Evolutionary conservation across 1,140 invertebrate species (phyloP).

Genomic region (Caenorhabditis inopinata): DNA sequence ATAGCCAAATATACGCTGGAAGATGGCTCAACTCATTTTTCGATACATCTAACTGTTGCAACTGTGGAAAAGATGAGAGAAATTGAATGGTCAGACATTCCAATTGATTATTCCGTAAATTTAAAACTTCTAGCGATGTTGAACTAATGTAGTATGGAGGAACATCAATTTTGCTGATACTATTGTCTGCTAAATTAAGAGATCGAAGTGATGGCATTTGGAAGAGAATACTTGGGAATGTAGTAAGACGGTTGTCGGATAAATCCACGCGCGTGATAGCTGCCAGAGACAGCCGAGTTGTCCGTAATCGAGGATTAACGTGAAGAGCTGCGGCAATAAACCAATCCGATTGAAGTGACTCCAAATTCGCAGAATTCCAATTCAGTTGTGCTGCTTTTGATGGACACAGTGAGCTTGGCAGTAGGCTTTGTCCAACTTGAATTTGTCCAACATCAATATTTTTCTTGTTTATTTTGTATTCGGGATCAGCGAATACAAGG

Average conservation of each 20-base stretch:
- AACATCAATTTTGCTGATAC: slow-evolving; percentile 47
- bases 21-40: slow-evolving; percentile 87
- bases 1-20: slow-evolving; percentile 84
- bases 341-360: slow-evolving; percentile 78
- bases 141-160: slow-evolving; percentile 34
- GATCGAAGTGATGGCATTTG: slow-evolving; percentile 75
- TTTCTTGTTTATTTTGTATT: slow-evolving; percentile 77
- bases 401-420: slow-evolving; percentile 75
- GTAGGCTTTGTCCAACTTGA: slow-evolving; percentile 51
- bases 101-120: slow-evolving; percentile 45
- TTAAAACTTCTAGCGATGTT: slow-evolving; percentile 49
- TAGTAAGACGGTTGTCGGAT: slow-evolving; percentile 82
- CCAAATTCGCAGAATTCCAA: slow-evolving; percentile 80
- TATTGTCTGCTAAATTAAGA: slow-evolving; percentile 51
- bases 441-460: slow-evolving; percentile 71
- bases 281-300: slow-evolving; percentile 73
- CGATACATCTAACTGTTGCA: slow-evolving; percentile 83
- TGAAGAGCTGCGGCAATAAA: slow-evolving; percentile 78
- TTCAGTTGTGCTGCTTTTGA: slow-evolving; percentile 85
- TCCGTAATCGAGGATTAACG: slow-evolving; percentile 77
- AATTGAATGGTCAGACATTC: slow-evolving; percentile 24
- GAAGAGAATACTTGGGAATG: slow-evolving; percentile 80
- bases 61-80: slow-evolving; percentile 69
- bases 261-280: slow-evolving; percentile 91
- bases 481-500: slow-evolving; percentile 52